Percentiles rank a stretch among this genome's conserved stretches.
phyloP scores from a whole-genome alignment of 2,113 vertebrate genomes.

The Salminus brasiliensis region DNA sequence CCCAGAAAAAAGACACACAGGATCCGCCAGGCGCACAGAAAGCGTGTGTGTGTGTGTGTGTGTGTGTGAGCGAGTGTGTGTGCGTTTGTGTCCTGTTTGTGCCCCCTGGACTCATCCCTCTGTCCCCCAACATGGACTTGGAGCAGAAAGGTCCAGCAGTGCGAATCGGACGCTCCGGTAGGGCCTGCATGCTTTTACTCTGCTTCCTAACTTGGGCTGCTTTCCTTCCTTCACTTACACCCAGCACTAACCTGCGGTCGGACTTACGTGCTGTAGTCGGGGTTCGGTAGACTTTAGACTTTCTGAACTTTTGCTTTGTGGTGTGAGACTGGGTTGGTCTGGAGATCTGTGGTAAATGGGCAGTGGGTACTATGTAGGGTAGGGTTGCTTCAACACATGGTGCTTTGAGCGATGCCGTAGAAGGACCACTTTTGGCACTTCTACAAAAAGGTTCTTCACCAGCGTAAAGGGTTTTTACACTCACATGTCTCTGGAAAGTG shows the following conservation, averaged over 20 bases:
- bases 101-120: conserved; percentile 64
- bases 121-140: conserved; percentile 84
- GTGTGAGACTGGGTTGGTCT: background rate
- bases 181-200: conserved; percentile 60
- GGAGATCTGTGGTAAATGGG: no score
- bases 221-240: no score
- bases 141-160: conserved; percentile 83
- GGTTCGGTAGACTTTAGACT: background rate
- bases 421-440: no score
- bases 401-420: no score
- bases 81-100: conserved; percentile 54
- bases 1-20: conserved; percentile 40
- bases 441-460: no score
- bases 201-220: conserved; percentile 24
- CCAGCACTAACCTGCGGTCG: no score
- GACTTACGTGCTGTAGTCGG: no score
- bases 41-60: conserved; percentile 15
- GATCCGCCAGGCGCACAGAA: conserved; percentile 23
- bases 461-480: no score
- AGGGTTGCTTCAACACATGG: no score
- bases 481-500: no score
- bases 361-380: no score
- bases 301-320: background rate
- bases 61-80: conserved; percentile 24
- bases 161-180: conserved; percentile 92